phyloP scores from a whole-genome alignment of 2,797 vertebrate genomes.

The Epinephelus malabaricus region DNA sequence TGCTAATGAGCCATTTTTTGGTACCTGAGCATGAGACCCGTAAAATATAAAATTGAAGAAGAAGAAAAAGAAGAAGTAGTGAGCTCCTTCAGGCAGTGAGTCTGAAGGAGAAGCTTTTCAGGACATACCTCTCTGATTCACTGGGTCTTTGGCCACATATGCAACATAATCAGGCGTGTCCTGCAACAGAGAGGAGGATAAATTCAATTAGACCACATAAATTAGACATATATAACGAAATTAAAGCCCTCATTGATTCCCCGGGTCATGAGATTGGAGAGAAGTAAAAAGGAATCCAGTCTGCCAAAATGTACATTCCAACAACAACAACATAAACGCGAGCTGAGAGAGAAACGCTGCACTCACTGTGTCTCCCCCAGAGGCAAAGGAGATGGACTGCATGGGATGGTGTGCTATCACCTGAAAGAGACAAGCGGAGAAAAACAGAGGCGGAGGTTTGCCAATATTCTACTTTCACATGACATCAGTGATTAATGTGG shows the following conservation, averaged over 20 bases:
- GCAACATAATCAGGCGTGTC: conserved; percentile 97
- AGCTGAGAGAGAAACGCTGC: neutral
- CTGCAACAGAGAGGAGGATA: conserved; percentile 79
- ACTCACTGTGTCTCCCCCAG: conserved; percentile 96
- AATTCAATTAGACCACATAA: conserved; percentile 46
- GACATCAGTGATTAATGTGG: neutral
- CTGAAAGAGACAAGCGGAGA: conserved; percentile 77
- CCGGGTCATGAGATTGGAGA: conserved; percentile 50
- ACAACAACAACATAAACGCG: conserved; percentile 40
- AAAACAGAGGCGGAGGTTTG: conserved; percentile 8
- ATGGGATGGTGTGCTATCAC: conserved; percentile 97
- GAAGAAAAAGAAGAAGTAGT: too few relatives aligned
- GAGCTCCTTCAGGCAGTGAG: neutral
- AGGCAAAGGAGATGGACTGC: conserved; percentile 99
- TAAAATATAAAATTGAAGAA: too few relatives aligned
- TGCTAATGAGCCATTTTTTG: too few relatives aligned
- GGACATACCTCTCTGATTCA: conserved; percentile 95
- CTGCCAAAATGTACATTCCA: conserved; percentile 35
- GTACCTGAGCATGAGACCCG: too few relatives aligned
- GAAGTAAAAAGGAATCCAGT: conserved; percentile 32
- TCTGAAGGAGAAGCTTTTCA: conserved; percentile 9
- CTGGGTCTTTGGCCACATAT: conserved; percentile 97
- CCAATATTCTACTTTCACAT: neutral
- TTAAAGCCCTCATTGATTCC: conserved; percentile 50
- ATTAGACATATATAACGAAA: conserved; percentile 50